A percentile compares a stretch with the other conserved stretches of the same genome.
Evolutionary conservation across 2,113 vertebrate genomes (phyloP).

Genomic region (Heptranchias perlo): DNA sequence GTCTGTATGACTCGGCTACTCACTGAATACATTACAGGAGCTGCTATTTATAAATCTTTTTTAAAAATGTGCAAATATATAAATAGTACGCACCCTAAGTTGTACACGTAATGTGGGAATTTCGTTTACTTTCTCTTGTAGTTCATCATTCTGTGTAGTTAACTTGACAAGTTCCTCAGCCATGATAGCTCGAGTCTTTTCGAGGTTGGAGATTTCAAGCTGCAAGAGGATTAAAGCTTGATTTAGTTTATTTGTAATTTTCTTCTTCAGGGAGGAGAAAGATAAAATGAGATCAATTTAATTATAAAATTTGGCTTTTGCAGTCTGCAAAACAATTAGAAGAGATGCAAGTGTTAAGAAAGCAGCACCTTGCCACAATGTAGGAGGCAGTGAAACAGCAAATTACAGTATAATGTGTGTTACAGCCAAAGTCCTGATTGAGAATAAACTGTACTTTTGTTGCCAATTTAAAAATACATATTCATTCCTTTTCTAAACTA

Average conservation of each 20-base stretch:
- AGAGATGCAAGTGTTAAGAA: not conserved
- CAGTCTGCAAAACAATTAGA: not conserved
- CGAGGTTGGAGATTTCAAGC: conserved; percentile 85
- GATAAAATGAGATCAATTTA: not conserved
- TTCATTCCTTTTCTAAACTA: too few relatives aligned
- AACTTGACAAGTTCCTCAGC: conserved; percentile 89
- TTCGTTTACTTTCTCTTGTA: conserved; percentile 84
- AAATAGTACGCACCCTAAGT: conserved; percentile 65
- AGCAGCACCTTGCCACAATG: too few relatives aligned
- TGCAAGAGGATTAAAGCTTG: conserved; percentile 44
- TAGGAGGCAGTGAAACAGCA: too few relatives aligned
- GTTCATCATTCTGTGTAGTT: conserved; percentile 92
- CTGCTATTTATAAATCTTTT: not conserved
- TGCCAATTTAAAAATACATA: too few relatives aligned
- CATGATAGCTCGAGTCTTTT: conserved; percentile 89
- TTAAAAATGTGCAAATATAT: not conserved
- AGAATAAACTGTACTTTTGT: too few relatives aligned
- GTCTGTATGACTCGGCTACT: not conserved
- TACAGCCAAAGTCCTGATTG: too few relatives aligned
- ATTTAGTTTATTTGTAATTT: not conserved
- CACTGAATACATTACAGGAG: not conserved
- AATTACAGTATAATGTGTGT: too few relatives aligned
- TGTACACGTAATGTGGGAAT: conserved; percentile 76
- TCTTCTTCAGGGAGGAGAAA: not conserved
- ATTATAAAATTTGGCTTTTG: not conserved